Evolutionary conservation across 2,797 vertebrate species (phyloP), one percentile per base, ranked within the genome.

Genomic region (Fringilla coelebs): DNA sequence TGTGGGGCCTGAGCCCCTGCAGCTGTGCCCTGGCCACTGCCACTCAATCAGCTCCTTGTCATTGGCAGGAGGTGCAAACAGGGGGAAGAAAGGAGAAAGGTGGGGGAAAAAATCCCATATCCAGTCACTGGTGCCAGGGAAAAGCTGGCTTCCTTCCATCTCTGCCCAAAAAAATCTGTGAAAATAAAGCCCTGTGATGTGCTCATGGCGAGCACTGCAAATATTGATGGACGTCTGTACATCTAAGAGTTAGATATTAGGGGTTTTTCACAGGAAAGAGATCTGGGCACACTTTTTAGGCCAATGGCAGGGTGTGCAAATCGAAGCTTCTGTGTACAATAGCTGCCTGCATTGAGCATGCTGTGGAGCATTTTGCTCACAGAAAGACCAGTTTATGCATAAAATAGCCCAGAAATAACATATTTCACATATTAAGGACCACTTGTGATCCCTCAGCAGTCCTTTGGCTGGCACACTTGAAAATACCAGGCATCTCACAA

Each of bases 381-480:
- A 38, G 60, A 81, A 95, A 73, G 19, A 68, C 9, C 45, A 36
- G 19, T 70, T 88, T 79, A 24, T 86, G 45, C 52, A 76, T 55
- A 61, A 82, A 96, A 78, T 49, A 73, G 19, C 51, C 19, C 73
- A 81, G 79, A 94, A 24, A 90, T 57, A 89, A 26, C 49, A 66
- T 46, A 71, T 84, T 81, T 89, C 74, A 71, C 31, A 43, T 9
- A 46, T 25, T 52, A 32, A 74, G 34, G 75, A 77, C 60, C 67
- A 41, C 62, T 91, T 86, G 15, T 41, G 60, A 57, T 84, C 55
- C 85, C 73, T 92, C 62, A 86, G 43, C 36, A 70, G 62, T 49
- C 29, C 49, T 88, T 95, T 79, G 66, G 40, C 85, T 93, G 85
- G 76, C 88, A 88, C 40, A 32, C 41, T 79, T 85, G 70, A 94